Percentiles rank a stretch among this genome's conserved stretches.
Conservation (phyloP, 2,888 invertebrate genomes). For the Pseudococcus longispinus region DNA sequence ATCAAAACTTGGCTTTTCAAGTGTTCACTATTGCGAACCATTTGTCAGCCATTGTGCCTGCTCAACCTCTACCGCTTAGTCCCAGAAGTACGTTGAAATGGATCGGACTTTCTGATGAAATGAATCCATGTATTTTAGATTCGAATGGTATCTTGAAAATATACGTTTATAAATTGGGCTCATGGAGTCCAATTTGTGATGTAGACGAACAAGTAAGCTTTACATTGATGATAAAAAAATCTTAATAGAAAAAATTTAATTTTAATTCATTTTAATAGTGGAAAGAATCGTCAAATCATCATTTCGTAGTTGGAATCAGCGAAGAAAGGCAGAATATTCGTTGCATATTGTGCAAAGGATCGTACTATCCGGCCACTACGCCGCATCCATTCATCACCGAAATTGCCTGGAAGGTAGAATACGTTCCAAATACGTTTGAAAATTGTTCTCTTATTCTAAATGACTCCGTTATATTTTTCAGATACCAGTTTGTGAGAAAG, state of each 20-base stretch:
- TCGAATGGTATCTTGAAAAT: slow-evolving; percentile 76
- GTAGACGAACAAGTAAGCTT: slow-evolving; percentile 72
- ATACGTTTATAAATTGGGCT: slow-evolving; percentile 67
- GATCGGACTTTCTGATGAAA: slow-evolving; percentile 82
- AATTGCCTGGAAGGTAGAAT: slow-evolving; percentile 71
- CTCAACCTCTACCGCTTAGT: slow-evolving; percentile 69
- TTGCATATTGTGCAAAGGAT: slow-evolving; percentile 87
- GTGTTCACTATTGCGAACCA: slow-evolving; percentile 59
- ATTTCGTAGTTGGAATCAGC: slow-evolving; percentile 78
- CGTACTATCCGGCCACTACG: slow-evolving; percentile 82
- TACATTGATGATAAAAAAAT: background rate
- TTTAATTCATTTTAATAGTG: slow-evolving; percentile 63
- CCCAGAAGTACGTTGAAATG: slow-evolving; percentile 74
- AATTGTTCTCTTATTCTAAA: slow-evolving; percentile 38
- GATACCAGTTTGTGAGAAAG: slow-evolving; percentile 79
- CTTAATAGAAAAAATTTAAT: background rate
- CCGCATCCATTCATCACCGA: slow-evolving; percentile 85
- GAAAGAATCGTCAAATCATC: slow-evolving; percentile 75
- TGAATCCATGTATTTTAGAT: slow-evolving; percentile 80
- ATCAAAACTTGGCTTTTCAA: slow-evolving; percentile 65
- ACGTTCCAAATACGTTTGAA: slow-evolving; percentile 59
- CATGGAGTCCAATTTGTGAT: slow-evolving; percentile 85
- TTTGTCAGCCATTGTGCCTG: slow-evolving; percentile 56
- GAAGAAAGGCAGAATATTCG: slow-evolving; percentile 80
- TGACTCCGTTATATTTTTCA: slow-evolving; percentile 60